Base-by-base conservation (phyloP, 2,113 vertebrate species). In the Pluvialis apricaria region DNA sequence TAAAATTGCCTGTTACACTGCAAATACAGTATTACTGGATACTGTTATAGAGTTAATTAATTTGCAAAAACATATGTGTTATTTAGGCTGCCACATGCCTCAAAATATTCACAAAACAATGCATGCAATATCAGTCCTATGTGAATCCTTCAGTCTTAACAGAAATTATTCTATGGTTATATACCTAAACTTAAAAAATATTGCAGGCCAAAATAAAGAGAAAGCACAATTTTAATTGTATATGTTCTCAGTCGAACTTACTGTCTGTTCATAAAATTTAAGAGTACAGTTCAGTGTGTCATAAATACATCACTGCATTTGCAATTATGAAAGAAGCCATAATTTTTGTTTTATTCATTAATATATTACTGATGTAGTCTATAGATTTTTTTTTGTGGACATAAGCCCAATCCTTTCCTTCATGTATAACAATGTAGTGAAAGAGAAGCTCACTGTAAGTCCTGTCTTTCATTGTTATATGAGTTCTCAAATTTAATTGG, bases 1-100 rank as follows among this genome's bases (percentile, higher is more conserved):
- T 80, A 83, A 96, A 96, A 92, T 81, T 97, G 84, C 78, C 92
- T 93, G 92, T 93, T 95, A 91, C n/a, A 79, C 60, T 90, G 90
- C 91, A 95, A 90, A 80, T 68, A 54, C 68, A 51, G 25, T 93
- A 94, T 78, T 79, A 65, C 61, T 88, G 36, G 89, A 94, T 78
- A 61, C 77, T 81, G 62, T 79, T 96, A 96, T 84, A 96, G 71
- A 93, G 94, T 91, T 94, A 94, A 97, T 94, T 93, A 91, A 84
- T 94, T 86, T 77, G 52, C 72, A 95, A 97, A 96, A 92, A 76
- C 24, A 25, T 78, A 45, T n/a, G n/a, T 73, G 34, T 83, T 77
- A 73, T 91, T 91, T 94, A 91, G 77, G 85, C 89, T 92, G 86
- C 71, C 86, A 70, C 38, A 82, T 66, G 32, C 55, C 47, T 55